Conservation (phyloP, 1,140 invertebrate genomes). For the Drosophila bifasciata region DNA sequence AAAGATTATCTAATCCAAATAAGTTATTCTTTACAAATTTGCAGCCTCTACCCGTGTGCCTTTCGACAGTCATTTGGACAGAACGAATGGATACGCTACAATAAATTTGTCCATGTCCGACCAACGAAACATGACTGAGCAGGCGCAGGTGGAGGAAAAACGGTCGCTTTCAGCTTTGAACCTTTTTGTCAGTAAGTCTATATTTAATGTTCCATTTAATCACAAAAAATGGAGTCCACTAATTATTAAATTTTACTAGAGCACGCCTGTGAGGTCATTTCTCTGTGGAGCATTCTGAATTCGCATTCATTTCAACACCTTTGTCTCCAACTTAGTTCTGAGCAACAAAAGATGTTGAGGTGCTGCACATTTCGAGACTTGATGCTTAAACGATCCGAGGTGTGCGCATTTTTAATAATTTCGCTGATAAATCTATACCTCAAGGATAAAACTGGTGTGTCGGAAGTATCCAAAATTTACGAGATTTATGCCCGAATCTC, state of each 20-base stretch:
- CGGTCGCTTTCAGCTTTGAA: constrained; percentile 92
- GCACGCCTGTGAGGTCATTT: constrained; percentile 94
- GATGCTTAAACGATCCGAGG: constrained; percentile 92
- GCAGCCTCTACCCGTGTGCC: constrained; percentile 45
- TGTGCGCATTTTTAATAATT: constrained; percentile 90
- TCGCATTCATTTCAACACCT: constrained; percentile 96
- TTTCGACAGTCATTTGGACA: constrained; percentile 58
- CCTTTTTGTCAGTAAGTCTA: constrained; percentile 87
- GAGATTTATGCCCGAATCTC: constrained; percentile 96
- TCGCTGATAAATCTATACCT: constrained; percentile 94
- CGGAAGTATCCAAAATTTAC: constrained; percentile 94
- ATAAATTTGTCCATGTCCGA: constrained; percentile 54
- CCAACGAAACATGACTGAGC: constrained; percentile 83
- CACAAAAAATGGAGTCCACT: neutral
- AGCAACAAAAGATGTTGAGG: constrained; percentile 86
- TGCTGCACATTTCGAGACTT: constrained; percentile 91
- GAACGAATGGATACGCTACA: constrained; percentile 78
- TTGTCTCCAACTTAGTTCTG: constrained; percentile 87
- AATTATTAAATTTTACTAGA: constrained; percentile 68
- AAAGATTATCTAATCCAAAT: neutral
- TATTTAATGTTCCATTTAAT: neutral
- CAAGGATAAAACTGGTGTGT: constrained; percentile 96
- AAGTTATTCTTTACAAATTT: neutral
- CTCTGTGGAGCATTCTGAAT: constrained; percentile 96
- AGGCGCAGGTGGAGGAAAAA: constrained; percentile 86